Percentiles rank a stretch among this genome's conserved stretches.
Evolutionary conservation across 2,797 vertebrate species (phyloP).

Genomic region (Parauchenoglanis ngamensis): DNA sequence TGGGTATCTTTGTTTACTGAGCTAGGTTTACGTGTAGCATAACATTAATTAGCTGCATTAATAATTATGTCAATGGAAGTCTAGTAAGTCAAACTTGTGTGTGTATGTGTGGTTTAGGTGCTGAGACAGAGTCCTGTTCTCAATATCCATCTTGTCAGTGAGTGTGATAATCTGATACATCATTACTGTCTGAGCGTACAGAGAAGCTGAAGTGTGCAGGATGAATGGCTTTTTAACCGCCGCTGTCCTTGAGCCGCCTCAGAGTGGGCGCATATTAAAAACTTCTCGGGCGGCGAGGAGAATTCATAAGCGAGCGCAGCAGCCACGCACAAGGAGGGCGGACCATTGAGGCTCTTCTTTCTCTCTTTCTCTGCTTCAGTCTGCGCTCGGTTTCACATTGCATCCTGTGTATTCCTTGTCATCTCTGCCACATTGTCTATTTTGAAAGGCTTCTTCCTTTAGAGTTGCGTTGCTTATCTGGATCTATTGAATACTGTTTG

Average conservation of each 20-base stretch:
- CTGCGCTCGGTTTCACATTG: constrained; percentile 54
- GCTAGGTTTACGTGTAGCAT: neutral
- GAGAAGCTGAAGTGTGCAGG: constrained; percentile 50
- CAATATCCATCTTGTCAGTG: constrained; percentile 56
- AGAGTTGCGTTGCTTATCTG: constrained; percentile 13
- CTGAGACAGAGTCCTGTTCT: constrained; percentile 47
- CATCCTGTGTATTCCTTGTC: constrained; percentile 44
- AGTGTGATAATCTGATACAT: constrained; percentile 58
- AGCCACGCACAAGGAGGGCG: constrained; percentile 64
- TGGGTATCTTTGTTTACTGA: too few species aligned
- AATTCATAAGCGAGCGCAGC: constrained; percentile 76
- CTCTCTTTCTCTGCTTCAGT: constrained; percentile 24
- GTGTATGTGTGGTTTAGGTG: constrained; percentile 35
- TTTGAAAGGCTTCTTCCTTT: constrained; percentile 9
- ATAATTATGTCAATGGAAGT: neutral
- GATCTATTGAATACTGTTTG: constrained; percentile 24
- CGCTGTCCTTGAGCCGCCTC: constrained; percentile 78
- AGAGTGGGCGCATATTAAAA: constrained; percentile 81
- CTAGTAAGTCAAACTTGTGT: neutral
- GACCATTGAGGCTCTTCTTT: constrained; percentile 10
- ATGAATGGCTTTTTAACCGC: constrained; percentile 71
- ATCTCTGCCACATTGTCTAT: neutral
- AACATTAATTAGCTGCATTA: neutral
- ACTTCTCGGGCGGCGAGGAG: constrained; percentile 77
- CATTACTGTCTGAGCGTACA: constrained; percentile 50